These are phyloP conservation scores for Napeogenes sylphis DNA, from an alignment of 2,888 invertebrate species.

Conservation along the genomic window DNA sequence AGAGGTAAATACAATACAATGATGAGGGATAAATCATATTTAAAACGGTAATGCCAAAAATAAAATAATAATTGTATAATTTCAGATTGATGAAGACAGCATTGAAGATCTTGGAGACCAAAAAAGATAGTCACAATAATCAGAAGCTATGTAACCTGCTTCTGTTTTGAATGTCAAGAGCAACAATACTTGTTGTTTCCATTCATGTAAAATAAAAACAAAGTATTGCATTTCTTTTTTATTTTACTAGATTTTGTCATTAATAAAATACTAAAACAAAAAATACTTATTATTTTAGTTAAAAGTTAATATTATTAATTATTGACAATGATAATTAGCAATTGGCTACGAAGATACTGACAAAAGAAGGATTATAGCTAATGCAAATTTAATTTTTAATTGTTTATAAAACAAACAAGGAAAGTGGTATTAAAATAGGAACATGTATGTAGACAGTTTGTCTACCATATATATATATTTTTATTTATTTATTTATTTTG, in stretches of 20 bases:
- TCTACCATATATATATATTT: too few relatives aligned
- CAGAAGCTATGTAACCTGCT: constrained; percentile 21
- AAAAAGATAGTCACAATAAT: constrained; percentile 83
- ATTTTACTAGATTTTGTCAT: constrained; percentile 37
- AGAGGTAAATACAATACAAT: constrained; percentile 77
- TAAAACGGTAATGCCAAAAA: background rate
- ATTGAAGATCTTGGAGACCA: constrained; percentile 96
- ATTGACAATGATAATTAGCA: background rate
- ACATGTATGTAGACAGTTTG: too few relatives aligned
- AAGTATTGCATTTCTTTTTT: constrained; percentile 43
- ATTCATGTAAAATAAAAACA: constrained; percentile 40
- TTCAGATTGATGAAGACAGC: constrained; percentile 91
- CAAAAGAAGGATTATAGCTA: too few relatives aligned
- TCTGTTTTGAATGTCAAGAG: constrained; percentile 19
- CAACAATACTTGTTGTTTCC: constrained; percentile 21
- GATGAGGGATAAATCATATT: background rate
- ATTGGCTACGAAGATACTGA: background rate
- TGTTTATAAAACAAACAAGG: too few relatives aligned
- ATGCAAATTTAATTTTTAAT: too few relatives aligned
- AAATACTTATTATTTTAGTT: constrained; percentile 12
- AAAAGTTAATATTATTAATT: constrained; percentile 2
- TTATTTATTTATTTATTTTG: too few relatives aligned
- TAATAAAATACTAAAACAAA: constrained; percentile 16
- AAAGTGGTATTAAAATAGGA: too few relatives aligned
- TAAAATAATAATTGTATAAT: constrained; percentile 32